Evolutionary conservation across 2,113 vertebrate species (phyloP).

Genomic region (Xenopus borealis): DNA sequence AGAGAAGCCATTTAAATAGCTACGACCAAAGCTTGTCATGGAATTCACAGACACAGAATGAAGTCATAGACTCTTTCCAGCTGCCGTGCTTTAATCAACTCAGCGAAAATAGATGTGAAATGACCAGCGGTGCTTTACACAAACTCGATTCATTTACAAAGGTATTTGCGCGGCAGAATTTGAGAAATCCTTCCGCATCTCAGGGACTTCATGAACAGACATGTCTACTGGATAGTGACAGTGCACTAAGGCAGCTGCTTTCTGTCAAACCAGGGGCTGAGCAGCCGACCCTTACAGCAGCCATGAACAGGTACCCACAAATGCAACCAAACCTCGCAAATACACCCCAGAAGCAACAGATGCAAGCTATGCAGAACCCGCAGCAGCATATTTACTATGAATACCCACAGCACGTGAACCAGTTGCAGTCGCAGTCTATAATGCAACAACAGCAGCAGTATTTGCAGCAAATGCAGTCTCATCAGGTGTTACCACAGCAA

Average conservation of each 20-base stretch:
- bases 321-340: slow-evolving; percentile 62
- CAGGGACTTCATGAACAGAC: slow-evolving; percentile 66
- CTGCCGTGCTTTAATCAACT: slow-evolving; percentile 59
- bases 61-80: slow-evolving; percentile 64
- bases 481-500: slow-evolving; percentile 63
- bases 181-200: slow-evolving; percentile 73
- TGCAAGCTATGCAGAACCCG: slow-evolving; percentile 65
- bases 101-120: slow-evolving; percentile 62
- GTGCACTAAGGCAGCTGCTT: slow-evolving; percentile 71
- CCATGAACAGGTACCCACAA: slow-evolving; percentile 64
- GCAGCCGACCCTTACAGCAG: slow-evolving; percentile 54
- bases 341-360: slow-evolving; percentile 64
- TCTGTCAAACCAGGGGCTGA: slow-evolving; percentile 67
- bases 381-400: slow-evolving; percentile 68
- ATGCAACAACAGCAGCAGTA: slow-evolving; percentile 58
- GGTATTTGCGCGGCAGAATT: slow-evolving; percentile 79
- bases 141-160: slow-evolving; percentile 83
- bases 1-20: slow-evolving; percentile 60
- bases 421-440: slow-evolving; percentile 60
- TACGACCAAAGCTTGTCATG: slow-evolving; percentile 65
- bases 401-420: slow-evolving; percentile 70
- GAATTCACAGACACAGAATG: slow-evolving; percentile 64
- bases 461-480: slow-evolving; percentile 59
- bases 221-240: slow-evolving; percentile 65
- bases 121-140: slow-evolving; percentile 72